Evolutionary conservation across 2,888 invertebrate genomes (phyloP).

Genomic region (Conus canariensis): DNA sequence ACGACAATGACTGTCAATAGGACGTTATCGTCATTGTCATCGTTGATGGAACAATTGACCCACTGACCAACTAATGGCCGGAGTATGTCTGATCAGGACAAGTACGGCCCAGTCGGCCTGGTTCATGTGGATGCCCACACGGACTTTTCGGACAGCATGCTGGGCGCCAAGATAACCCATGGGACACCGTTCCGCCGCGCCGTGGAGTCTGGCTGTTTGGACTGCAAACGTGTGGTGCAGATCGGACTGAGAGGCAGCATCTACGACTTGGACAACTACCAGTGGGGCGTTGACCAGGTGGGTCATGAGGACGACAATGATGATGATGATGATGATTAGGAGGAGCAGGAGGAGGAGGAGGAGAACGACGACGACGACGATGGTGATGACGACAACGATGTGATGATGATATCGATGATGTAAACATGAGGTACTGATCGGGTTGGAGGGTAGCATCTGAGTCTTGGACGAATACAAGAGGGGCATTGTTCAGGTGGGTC

Average conservation of each 20-base stretch:
- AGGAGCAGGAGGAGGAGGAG: no score
- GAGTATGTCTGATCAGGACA: conserved; percentile 62
- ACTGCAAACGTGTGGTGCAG: conserved; percentile 73
- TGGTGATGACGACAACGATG: no score
- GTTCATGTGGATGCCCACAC: conserved; percentile 78
- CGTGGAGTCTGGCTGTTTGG: conserved; percentile 76
- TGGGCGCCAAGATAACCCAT: conserved; percentile 75
- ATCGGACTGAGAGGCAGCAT: conserved; percentile 77
- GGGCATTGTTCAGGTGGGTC: conserved; percentile 68
- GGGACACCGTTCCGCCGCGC: conserved; percentile 78
- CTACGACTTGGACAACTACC: conserved; percentile 65
- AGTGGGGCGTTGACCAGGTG: conserved; percentile 73
- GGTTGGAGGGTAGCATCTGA: conserved; percentile 74
- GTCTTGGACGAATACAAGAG: conserved; percentile 67
- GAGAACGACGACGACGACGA: conserved; percentile 54
- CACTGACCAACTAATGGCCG: no score
- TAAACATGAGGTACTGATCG: conserved; percentile 74
- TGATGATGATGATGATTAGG: no score
- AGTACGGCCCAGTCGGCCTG: conserved; percentile 77
- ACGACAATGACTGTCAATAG: no score
- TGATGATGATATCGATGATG: no score
- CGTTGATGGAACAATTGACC: no score
- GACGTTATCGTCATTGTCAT: no score
- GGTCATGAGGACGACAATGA: background rate
- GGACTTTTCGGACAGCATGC: conserved; percentile 74